Percentiles rank a stretch among this genome's conserved stretches.
Evolutionary conservation across 1,140 invertebrate genomes (phyloP).

Genomic region (Bombus ignitus): DNA sequence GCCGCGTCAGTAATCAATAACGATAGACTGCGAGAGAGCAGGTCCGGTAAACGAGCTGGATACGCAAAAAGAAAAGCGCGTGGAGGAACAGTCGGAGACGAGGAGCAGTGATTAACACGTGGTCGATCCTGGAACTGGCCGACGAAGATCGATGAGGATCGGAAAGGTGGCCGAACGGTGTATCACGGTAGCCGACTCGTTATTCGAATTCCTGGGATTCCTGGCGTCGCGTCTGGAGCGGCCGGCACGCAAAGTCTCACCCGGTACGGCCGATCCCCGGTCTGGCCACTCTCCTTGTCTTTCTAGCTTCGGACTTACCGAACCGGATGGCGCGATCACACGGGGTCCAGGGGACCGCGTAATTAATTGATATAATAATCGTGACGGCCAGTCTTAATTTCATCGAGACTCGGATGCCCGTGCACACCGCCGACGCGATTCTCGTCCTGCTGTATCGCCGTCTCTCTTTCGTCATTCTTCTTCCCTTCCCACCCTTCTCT

Average conservation of each 20-base stretch:
- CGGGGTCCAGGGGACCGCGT: conserved; percentile 57
- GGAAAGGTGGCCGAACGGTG: conserved; percentile 50
- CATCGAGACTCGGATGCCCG: conserved; percentile 55
- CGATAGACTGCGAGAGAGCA: not conserved
- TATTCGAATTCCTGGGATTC: conserved; percentile 66
- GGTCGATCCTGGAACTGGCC: conserved; percentile 23
- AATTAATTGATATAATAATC: conserved; percentile 80
- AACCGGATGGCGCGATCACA: conserved; percentile 75
- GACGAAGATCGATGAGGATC: conserved; percentile 63
- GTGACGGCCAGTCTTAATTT: conserved; percentile 75
- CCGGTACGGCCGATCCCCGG: conserved; percentile 1
- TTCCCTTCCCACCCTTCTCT: not conserved
- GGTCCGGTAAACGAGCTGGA: not conserved
- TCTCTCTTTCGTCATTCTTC: not conserved
- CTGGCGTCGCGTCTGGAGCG: conserved; percentile 24
- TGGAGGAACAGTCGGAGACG: not conserved
- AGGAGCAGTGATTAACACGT: conserved; percentile 47
- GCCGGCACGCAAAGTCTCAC: conserved; percentile 43
- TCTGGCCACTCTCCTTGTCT: not conserved
- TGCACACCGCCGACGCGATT: conserved; percentile 3
- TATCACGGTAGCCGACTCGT: conserved; percentile 65
- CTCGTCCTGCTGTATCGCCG: not conserved
- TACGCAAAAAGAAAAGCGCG: not conserved
- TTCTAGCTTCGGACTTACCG: conserved; percentile 64
- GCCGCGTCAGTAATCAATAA: not conserved